phyloP scores from a whole-genome alignment of 2,797 vertebrate genomes.

The Channa striata region DNA sequence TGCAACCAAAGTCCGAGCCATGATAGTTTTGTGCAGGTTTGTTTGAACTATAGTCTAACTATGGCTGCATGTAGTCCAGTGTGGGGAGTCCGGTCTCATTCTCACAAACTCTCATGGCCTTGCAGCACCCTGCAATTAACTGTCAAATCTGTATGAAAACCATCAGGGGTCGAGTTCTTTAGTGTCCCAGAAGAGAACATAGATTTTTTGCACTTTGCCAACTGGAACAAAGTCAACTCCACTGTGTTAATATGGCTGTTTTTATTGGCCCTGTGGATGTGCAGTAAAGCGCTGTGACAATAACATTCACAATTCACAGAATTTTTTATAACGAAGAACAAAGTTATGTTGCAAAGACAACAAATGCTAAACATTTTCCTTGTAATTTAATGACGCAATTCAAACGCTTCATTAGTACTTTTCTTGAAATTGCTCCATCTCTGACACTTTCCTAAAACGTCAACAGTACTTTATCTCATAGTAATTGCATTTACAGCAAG shows the following conservation, averaged over 20 bases:
- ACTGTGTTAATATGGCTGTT: conserved; percentile 66
- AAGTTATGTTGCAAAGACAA: neutral
- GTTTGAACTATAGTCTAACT: neutral
- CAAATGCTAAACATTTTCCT: neutral
- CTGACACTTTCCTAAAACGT: neutral
- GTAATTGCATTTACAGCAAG: conserved; percentile 30
- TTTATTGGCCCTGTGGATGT: conserved; percentile 65
- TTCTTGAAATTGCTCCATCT: neutral
- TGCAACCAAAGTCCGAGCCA: too few species aligned
- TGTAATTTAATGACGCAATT: neutral
- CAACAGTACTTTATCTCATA: conserved; percentile 16
- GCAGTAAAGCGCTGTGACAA: conserved; percentile 39
- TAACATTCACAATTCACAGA: conserved; percentile 50
- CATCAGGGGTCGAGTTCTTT: conserved; percentile 47
- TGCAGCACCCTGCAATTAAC: conserved; percentile 64
- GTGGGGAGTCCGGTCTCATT: conserved; percentile 56
- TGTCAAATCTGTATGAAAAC: conserved; percentile 59
- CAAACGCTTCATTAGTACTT: conserved; percentile 4
- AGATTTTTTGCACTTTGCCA: conserved; percentile 65
- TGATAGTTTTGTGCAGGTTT: neutral
- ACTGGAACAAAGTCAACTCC: conserved; percentile 67
- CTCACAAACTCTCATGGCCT: conserved; percentile 64
- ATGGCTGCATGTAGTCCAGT: conserved; percentile 17
- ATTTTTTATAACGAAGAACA: conserved; percentile 17
- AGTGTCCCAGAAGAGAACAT: conserved; percentile 52